These are phyloP conservation scores for Coremacera marginata DNA, from an alignment of 2,888 invertebrate species.

Conservation along the genomic window DNA sequence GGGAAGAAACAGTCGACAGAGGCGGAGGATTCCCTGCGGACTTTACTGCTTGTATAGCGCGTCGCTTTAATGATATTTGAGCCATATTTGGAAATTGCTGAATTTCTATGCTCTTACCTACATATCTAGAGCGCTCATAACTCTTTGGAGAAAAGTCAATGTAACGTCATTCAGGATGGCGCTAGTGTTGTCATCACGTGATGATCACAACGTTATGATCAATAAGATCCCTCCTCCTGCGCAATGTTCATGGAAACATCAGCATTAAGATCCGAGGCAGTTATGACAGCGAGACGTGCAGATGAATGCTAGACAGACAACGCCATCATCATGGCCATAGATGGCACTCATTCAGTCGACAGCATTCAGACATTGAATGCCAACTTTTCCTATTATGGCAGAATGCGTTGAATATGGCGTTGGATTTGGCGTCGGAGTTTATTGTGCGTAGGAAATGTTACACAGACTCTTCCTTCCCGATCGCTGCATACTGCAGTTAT, in stretches of 20 bases:
- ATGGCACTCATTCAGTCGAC: conserved; percentile 26
- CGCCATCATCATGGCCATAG: conserved; percentile 33
- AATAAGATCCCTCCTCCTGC: conserved; percentile 2
- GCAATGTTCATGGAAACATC: conserved; percentile 6
- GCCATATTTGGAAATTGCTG: conserved; percentile 35
- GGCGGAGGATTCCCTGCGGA: conserved; percentile 42
- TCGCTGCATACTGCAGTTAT: conserved; percentile 7
- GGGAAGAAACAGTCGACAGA: conserved; percentile 15
- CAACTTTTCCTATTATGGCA: conserved; percentile 22
- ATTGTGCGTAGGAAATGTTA: conserved; percentile 29
- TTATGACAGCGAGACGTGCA: conserved; percentile 8
- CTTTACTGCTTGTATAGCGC: conserved; percentile 40
- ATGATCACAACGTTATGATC: conserved; percentile 17
- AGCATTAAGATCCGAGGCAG: background rate
- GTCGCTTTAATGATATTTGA: conserved; percentile 36
- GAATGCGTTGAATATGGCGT: conserved; percentile 34
- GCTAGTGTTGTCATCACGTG: conserved; percentile 33
- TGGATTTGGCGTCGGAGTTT: conserved; percentile 37
- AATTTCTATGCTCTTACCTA: background rate
- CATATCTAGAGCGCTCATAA: conserved; percentile 28
- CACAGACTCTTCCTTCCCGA: background rate
- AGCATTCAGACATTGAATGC: conserved; percentile 26
- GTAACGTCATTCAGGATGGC: conserved; percentile 7
- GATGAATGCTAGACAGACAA: conserved; percentile 16
- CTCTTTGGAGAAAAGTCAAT: background rate